phyloP scores from a whole-genome alignment of 2,888 invertebrate species.

The Apodemia hepburni region DNA sequence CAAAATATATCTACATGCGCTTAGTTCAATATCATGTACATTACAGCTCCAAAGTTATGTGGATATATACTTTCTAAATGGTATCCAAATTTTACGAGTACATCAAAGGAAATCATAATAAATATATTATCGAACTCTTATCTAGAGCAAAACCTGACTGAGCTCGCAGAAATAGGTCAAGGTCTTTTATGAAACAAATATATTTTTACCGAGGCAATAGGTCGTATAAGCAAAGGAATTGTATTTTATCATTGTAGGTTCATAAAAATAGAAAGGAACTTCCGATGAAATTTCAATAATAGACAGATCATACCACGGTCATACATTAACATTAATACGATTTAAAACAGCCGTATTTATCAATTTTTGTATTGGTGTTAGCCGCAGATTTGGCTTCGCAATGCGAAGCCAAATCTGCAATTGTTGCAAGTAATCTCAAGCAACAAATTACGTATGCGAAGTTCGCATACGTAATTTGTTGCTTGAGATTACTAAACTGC shows the following conservation, averaged over 20 bases:
- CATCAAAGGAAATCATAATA: conserved; percentile 12
- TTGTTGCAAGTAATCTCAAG: too few relatives aligned
- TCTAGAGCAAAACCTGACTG: conserved; percentile 15
- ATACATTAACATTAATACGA: too few relatives aligned
- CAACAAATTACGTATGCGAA: too few relatives aligned
- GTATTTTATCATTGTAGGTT: not conserved
- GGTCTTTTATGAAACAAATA: conserved; percentile 30
- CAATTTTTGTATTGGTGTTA: too few relatives aligned
- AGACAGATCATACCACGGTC: too few relatives aligned
- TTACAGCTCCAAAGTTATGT: not conserved
- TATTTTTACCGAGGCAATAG: not conserved
- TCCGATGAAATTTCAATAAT: too few relatives aligned
- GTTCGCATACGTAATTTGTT: too few relatives aligned
- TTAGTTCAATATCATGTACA: not conserved
- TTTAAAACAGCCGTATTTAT: too few relatives aligned
- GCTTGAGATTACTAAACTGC: too few relatives aligned
- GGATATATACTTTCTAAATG: not conserved
- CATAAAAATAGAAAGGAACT: not conserved
- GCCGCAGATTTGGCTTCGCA: too few relatives aligned
- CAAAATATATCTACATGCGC: not conserved
- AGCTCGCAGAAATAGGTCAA: conserved; percentile 56
- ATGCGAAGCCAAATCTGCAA: too few relatives aligned
- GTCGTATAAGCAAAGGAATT: not conserved
- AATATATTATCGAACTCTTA: conserved; percentile 15
- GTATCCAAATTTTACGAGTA: conserved; percentile 11